These are phyloP conservation scores for Geotrypetes seraphini DNA, from an alignment of 2,797 vertebrate species.

Conservation along the genomic window DNA sequence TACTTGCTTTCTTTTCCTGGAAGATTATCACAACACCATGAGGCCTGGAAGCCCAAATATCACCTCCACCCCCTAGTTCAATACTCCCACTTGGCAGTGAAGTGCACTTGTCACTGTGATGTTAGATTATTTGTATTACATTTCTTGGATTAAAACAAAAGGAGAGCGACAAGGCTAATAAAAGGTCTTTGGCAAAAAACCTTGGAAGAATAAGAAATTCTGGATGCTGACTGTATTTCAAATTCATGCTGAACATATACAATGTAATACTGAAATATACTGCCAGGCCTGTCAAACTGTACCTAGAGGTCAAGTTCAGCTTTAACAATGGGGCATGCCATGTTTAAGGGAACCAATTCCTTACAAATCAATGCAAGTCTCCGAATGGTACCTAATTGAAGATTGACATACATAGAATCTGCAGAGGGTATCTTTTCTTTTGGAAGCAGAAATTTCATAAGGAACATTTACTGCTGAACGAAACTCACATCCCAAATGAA, in stretches of 20 bases:
- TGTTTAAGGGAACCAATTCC: conserved; percentile 15
- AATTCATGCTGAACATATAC: no score
- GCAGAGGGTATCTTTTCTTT: no score
- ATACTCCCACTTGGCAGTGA: conserved; percentile 3
- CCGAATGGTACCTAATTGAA: no score
- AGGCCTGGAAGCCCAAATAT: not conserved
- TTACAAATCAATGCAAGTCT: conserved; percentile 15
- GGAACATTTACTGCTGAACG: no score
- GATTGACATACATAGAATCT: no score
- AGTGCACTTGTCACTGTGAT: conserved; percentile 7
- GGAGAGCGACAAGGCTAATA: no score
- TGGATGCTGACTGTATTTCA: conserved; percentile 20
- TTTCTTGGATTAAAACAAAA: conserved; percentile 16
- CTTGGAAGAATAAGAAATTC: conserved; percentile 23
- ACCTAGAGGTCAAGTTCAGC: conserved; percentile 21
- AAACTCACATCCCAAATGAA: no score
- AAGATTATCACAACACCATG: not conserved
- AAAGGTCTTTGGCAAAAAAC: conserved; percentile 35
- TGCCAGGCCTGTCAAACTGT: conserved; percentile 13
- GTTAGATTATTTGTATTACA: no score
- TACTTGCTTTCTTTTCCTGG: no score
- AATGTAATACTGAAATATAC: conserved; percentile 9
- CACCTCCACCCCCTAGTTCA: not conserved
- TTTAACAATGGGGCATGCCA: conserved; percentile 34
- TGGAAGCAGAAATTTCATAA: no score